Evolutionary conservation across 1,140 invertebrate genomes (phyloP).

Genomic region (Aphelinus atriplicis): DNA sequence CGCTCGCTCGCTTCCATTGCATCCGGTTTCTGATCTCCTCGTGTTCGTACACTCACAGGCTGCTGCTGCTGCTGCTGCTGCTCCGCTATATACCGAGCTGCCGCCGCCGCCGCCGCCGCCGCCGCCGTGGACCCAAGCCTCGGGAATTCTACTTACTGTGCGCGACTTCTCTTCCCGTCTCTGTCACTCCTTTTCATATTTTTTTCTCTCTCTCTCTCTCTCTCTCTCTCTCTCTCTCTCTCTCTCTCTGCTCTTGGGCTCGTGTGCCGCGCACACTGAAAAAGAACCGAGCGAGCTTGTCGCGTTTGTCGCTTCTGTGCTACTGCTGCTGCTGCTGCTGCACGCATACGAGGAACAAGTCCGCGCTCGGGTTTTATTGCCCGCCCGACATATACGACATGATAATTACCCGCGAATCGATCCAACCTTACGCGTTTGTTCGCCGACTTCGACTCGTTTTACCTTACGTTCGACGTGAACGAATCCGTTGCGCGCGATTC

Average conservation of each 20-base stretch:
- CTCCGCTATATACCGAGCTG: neutral
- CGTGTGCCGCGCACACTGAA: neutral
- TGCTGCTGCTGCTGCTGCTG: no score
- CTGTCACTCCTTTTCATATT: neutral
- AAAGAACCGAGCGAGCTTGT: neutral
- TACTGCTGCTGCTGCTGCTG: neutral
- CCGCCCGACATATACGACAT: no score
- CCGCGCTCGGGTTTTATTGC: no score
- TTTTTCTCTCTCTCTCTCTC: conserved; percentile 17
- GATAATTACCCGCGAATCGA: no score
- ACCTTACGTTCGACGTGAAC: no score
- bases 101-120: conserved; percentile 6
- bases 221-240: conserved; percentile 21
- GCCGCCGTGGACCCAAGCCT: neutral
- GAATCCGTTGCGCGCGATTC: no score
- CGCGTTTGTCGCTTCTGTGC: neutral
- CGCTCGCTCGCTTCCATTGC: conserved; percentile 39
- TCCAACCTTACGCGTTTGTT: no score
- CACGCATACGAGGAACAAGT: conserved; percentile 18
- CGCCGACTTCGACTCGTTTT: no score
- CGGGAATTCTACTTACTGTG: neutral
- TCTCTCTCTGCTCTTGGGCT: conserved; percentile 13
- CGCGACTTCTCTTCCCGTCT: neutral
- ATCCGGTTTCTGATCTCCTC: conserved; percentile 36
- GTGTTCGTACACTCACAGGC: neutral